Percentiles rank a stretch among this genome's conserved stretches.
Conservation (phyloP, 2,797 vertebrate genomes). For the Spheniscus humboldti region DNA sequence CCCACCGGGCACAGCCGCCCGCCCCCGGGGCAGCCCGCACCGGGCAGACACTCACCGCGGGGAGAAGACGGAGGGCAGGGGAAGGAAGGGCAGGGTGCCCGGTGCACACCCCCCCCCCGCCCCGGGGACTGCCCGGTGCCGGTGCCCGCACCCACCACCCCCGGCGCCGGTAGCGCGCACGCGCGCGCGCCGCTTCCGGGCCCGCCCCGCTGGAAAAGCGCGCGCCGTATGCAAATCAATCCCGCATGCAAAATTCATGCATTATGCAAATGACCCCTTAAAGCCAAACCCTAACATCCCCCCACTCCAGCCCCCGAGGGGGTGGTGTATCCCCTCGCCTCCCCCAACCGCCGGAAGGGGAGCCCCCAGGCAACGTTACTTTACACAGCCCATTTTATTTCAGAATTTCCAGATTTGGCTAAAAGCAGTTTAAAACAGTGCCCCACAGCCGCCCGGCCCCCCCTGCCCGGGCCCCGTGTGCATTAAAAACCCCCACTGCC, state of each 20-base stretch:
- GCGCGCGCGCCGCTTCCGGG: background rate
- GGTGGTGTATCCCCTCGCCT: accelerated
- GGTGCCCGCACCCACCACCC: background rate
- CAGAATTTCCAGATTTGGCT: background rate
- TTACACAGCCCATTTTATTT: background rate
- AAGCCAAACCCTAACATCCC: background rate
- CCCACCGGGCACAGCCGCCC: too few species aligned
- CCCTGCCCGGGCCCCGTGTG: too few species aligned
- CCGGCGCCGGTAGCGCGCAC: background rate
- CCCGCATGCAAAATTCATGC: accelerated
- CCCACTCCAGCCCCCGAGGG: background rate
- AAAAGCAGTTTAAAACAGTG: background rate
- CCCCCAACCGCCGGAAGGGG: too few species aligned
- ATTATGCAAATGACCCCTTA: accelerated
- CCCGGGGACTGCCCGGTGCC: accelerated
- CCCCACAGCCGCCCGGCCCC: background rate
- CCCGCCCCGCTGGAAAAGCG: background rate
- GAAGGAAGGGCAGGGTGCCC: too few species aligned
- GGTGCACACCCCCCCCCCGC: too few species aligned
- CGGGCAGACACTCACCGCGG: background rate
- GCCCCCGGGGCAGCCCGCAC: too few species aligned
- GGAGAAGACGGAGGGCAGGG: too few species aligned
- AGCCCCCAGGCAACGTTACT: background rate
- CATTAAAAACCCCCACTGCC: background rate
- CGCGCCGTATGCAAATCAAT: background rate